Evolutionary conservation across 2,888 invertebrate genomes (phyloP), one percentile per base, ranked within the genome.

Genomic region (Mamestra brassicae): DNA sequence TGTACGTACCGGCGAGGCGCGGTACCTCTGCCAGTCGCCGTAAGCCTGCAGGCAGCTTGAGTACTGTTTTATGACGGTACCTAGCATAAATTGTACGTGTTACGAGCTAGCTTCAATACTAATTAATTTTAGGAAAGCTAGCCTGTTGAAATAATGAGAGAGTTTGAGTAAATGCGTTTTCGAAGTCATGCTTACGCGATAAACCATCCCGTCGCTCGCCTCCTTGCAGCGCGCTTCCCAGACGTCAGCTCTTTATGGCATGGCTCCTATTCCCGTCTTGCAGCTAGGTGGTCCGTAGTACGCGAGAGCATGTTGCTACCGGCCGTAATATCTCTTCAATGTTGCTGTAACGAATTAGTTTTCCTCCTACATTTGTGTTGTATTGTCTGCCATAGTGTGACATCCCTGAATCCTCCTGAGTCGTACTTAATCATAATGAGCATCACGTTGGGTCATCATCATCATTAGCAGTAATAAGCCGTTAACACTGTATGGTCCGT

Each of bases 401-500:
- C 45, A 47, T 52, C 38, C 13, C 57, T 38, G 55, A 26, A 61
- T 58, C 47, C 17, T 34, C n/a, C 60, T 11, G 17, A 47, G 45
- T 47, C 45, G 45, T 50, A 34, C 26, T 36, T 60, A 17, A 70
- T 55, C 50, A 69, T 50, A 69, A 36, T 45, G 62, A 58, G 52
- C 42, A 60, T 15, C 26, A 47, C 42, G 66, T 66, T 42, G 57
- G 67, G 34, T 36, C 64, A 54, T 71, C 65, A 42, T 64, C 64
- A 74, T 74, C 71, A 60, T 71, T 68, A 81, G 58, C 63, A 58
- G 68, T 57, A 66, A 68, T 66, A 74, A 55, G 52, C 60, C 54
- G 63, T 78, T 69, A 71, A 66, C 71, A 72, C 63, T 67, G 15
- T 60, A 76, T 68, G 71, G 70, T 75, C 57, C 67, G 76, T 82